A percentile compares a stretch with the other conserved stretches of the same genome.
These are phyloP conservation scores for Mola mola DNA, from an alignment of 2,113 vertebrate species.

Conservation along the genomic window DNA sequence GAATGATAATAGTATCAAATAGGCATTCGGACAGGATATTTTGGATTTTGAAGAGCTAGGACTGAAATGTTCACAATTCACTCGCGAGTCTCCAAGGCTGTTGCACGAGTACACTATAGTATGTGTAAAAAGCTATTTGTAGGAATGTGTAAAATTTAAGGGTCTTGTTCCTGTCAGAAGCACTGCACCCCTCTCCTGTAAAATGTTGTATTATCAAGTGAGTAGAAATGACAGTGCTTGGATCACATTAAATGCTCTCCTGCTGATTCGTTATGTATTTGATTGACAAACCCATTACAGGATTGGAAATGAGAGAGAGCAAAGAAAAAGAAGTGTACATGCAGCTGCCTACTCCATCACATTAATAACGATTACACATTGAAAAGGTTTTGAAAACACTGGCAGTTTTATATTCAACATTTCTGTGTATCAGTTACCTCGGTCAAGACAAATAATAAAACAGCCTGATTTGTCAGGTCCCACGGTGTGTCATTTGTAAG, in stretches of 20 bases:
- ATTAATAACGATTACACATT: background rate
- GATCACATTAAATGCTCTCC: slow-evolving; percentile 45
- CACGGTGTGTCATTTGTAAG: too few relatives aligned
- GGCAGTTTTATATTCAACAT: too few relatives aligned
- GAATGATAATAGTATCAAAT: too few relatives aligned
- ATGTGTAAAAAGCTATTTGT: slow-evolving; percentile 31
- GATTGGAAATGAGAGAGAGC: background rate
- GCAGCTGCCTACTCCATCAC: background rate
- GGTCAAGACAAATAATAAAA: too few relatives aligned
- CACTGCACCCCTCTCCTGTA: slow-evolving; percentile 10
- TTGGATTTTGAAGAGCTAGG: slow-evolving; percentile 23
- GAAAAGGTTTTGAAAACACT: too few relatives aligned
- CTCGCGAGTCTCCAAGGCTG: slow-evolving; percentile 26
- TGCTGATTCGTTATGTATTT: slow-evolving; percentile 21
- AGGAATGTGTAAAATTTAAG: slow-evolving; percentile 38
- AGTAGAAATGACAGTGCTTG: slow-evolving; percentile 35
- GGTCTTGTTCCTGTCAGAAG: slow-evolving; percentile 37
- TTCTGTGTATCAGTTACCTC: too few relatives aligned
- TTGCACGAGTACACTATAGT: too few relatives aligned
- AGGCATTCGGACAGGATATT: too few relatives aligned
- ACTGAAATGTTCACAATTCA: slow-evolving; percentile 18
- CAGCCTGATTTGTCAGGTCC: too few relatives aligned
- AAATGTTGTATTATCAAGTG: slow-evolving; percentile 40
- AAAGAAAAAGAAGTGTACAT: slow-evolving; percentile 4
- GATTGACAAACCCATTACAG: slow-evolving; percentile 15